Percentiles rank a stretch among this genome's conserved stretches.
Conservation (phyloP, 2,113 vertebrate species). For the Megalops atlanticus region DNA sequence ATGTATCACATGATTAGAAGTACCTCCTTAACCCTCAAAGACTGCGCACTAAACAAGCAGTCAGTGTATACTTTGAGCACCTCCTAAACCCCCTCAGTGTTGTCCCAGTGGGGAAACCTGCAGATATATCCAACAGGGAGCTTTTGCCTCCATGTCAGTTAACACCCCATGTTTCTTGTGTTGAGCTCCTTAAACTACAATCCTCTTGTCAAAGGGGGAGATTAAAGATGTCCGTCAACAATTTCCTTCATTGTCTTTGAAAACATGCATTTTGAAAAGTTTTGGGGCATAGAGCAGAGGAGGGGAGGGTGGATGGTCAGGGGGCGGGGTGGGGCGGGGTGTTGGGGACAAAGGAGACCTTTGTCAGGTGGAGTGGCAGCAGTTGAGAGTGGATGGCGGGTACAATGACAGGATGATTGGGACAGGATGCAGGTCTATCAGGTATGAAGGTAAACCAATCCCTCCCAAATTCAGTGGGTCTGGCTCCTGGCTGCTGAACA, state of each 20-base stretch:
- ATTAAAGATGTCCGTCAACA: constrained; percentile 49
- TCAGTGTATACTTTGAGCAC: background rate
- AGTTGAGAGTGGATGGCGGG: constrained; percentile 44
- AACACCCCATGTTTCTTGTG: constrained; percentile 24
- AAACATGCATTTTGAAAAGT: constrained; percentile 54
- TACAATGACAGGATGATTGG: constrained; percentile 48
- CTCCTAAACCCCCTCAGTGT: background rate
- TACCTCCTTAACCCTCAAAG: background rate
- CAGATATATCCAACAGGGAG: background rate
- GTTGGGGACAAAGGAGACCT: constrained; percentile 60
- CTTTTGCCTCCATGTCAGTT: constrained; percentile 29
- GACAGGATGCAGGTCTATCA: constrained; percentile 64
- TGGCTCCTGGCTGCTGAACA: constrained; percentile 63
- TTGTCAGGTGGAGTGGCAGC: constrained; percentile 45
- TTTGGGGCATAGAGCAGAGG: constrained; percentile 48
- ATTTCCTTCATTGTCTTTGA: constrained; percentile 46
- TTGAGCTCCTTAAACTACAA: constrained; percentile 27
- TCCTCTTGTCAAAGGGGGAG: constrained; percentile 37
- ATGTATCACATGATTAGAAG: background rate
- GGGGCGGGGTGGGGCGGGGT: no score
- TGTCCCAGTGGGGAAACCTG: background rate
- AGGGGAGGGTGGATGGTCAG: constrained; percentile 52
- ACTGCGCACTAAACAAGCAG: background rate
- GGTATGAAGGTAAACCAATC: constrained; percentile 71
- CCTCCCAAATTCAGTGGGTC: constrained; percentile 47